Evolutionary conservation across 2,113 vertebrate genomes (phyloP).

Genomic region (Lophochroa leadbeateri): DNA sequence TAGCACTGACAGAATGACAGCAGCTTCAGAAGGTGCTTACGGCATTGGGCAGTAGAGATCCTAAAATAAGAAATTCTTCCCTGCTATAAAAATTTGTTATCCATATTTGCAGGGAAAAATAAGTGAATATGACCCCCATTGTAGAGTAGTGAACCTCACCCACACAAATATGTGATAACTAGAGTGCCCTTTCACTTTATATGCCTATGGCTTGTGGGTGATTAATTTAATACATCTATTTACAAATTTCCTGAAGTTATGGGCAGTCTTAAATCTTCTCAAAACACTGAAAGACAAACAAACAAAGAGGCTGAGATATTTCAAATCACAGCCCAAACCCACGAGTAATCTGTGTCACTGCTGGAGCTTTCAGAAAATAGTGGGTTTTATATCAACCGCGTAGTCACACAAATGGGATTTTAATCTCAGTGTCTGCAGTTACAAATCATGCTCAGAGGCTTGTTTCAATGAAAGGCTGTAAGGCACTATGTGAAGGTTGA

Average conservation of each 20-base stretch:
- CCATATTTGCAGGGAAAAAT: background rate
- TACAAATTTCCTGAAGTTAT: background rate
- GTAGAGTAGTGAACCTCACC: background rate
- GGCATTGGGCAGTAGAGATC: background rate
- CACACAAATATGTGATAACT: background rate
- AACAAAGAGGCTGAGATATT: background rate
- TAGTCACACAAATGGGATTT: background rate
- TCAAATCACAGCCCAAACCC: background rate
- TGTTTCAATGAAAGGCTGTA: background rate
- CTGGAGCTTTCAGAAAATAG: background rate
- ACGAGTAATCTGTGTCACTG: background rate
- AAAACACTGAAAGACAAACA: background rate
- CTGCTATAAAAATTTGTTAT: background rate
- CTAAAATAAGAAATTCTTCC: background rate
- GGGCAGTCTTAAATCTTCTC: background rate
- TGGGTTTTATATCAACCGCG: background rate
- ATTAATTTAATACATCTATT: background rate
- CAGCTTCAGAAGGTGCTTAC: background rate
- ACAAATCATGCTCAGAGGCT: background rate
- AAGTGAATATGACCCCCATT: background rate
- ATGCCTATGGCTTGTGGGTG: background rate
- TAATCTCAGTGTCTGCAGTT: background rate
- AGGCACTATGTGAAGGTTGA: rapidly evolving
- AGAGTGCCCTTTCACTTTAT: background rate
- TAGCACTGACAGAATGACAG: background rate